phyloP scores from a whole-genome alignment of 1,140 invertebrate species.

The Mycetomoellerius zeteki region DNA sequence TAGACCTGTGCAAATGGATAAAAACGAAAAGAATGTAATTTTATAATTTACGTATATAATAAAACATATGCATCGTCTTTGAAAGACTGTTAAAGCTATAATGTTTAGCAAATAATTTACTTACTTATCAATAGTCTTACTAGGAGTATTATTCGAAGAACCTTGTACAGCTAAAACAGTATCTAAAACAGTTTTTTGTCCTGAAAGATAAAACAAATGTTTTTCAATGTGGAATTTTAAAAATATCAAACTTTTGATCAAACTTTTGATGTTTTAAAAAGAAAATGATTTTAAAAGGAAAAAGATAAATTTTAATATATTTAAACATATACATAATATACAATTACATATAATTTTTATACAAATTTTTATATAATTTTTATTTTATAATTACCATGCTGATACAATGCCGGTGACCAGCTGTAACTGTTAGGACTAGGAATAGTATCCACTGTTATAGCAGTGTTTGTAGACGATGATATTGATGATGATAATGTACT shows the following conservation, averaged over 20 bases:
- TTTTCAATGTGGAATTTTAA: slow-evolving; percentile 7
- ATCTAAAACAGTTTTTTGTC: slow-evolving; percentile 76
- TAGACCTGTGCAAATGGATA: slow-evolving; percentile 46
- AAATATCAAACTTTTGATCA: not conserved
- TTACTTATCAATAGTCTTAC: slow-evolving; percentile 80
- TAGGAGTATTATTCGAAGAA: slow-evolving; percentile 73
- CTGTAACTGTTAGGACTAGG: slow-evolving; percentile 80
- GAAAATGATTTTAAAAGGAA: not conserved
- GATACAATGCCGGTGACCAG: slow-evolving; percentile 81
- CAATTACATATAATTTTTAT: slow-evolving; percentile 35
- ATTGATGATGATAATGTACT: slow-evolving; percentile 66
- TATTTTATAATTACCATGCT: slow-evolving; percentile 74
- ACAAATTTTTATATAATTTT: slow-evolving; percentile 9
- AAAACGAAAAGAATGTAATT: not conserved
- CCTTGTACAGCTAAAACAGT: slow-evolving; percentile 59
- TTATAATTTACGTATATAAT: not conserved
- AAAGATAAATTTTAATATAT: slow-evolving; percentile 25
- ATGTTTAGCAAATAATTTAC: slow-evolving; percentile 42
- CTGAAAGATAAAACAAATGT: slow-evolving; percentile 61
- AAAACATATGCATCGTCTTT: not conserved
- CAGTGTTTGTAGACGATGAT: slow-evolving; percentile 66
- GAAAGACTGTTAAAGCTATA: not conserved
- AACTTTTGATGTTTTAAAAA: not conserved
- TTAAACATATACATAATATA: slow-evolving; percentile 22
- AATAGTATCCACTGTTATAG: slow-evolving; percentile 72